phyloP scores from a whole-genome alignment of 2,888 invertebrate species.

The Parnassius apollo region DNA sequence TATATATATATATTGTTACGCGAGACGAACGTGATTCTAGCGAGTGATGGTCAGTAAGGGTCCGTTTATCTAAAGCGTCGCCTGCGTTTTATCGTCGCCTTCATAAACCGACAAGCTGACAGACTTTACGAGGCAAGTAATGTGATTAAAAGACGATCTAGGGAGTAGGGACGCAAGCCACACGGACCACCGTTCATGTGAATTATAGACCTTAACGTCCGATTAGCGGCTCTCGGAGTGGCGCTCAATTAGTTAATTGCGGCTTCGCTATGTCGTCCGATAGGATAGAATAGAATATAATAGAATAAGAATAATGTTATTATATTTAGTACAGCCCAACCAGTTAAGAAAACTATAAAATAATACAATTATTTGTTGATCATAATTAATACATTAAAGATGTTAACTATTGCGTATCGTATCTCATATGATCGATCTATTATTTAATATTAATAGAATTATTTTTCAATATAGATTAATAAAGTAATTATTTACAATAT shows the following conservation, averaged over 20 bases:
- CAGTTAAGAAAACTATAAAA: no score
- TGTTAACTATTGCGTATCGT: no score
- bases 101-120: conserved; percentile 12
- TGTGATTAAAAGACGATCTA: conserved; percentile 18
- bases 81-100: conserved; percentile 22
- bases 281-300: no score
- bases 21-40: not conserved
- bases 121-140: conserved; percentile 23
- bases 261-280: not conserved
- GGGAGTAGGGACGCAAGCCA: not conserved
- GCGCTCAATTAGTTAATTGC: conserved; percentile 3
- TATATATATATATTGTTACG: not conserved
- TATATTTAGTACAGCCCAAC: no score
- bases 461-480: no score
- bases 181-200: not conserved
- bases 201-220: conserved; percentile 1
- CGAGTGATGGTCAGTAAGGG: not conserved
- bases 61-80: conserved; percentile 15
- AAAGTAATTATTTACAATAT: no score
- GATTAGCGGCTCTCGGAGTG: not conserved
- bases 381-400: no score
- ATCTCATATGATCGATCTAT: no score
- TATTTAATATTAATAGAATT: no score
- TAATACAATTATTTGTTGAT: no score
- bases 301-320: no score